Conservation (phyloP, 2,888 invertebrate species). For the Agrotis segetum region DNA sequence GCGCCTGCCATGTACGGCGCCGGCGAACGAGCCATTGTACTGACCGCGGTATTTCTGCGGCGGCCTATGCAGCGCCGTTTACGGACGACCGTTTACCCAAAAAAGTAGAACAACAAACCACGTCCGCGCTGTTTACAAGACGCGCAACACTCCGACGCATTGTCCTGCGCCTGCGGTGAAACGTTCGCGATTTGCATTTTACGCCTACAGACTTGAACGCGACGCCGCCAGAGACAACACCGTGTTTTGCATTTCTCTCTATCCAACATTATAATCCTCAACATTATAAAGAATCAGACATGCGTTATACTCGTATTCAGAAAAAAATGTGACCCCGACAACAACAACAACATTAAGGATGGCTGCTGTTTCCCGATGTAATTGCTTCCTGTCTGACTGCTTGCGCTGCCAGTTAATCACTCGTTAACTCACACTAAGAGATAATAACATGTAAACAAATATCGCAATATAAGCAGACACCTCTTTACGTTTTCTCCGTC, state of each 20-base stretch:
- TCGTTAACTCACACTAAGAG: conserved; percentile 71
- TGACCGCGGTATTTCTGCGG: conserved; percentile 85
- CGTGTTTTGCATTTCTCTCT: conserved; percentile 80
- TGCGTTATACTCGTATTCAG: conserved; percentile 47
- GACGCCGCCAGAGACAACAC: conserved; percentile 62
- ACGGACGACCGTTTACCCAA: conserved; percentile 88
- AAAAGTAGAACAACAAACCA: conserved; percentile 89
- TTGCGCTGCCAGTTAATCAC: conserved; percentile 67
- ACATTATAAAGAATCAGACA: conserved; percentile 58
- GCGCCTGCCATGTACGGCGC: conserved; percentile 83
- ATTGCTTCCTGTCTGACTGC: conserved; percentile 69
- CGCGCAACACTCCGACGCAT: conserved; percentile 86
- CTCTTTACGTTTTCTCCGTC: conserved; percentile 73
- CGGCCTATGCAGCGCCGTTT: conserved; percentile 86
- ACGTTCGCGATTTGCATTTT: conserved; percentile 87
- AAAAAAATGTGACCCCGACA: conserved; percentile 55
- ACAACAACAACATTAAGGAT: conserved; percentile 65
- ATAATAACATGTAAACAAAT: conserved; percentile 76
- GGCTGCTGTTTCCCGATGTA: conserved; percentile 61
- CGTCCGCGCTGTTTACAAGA: conserved; percentile 88
- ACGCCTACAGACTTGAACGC: conserved; percentile 79
- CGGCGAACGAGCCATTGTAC: conserved; percentile 85
- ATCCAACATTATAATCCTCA: too few relatives aligned
- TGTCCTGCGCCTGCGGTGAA: conserved; percentile 86
- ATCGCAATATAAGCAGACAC: conserved; percentile 69